Evolutionary conservation across 2,888 invertebrate genomes (phyloP).

Genomic region (Pyrrhia umbra): DNA sequence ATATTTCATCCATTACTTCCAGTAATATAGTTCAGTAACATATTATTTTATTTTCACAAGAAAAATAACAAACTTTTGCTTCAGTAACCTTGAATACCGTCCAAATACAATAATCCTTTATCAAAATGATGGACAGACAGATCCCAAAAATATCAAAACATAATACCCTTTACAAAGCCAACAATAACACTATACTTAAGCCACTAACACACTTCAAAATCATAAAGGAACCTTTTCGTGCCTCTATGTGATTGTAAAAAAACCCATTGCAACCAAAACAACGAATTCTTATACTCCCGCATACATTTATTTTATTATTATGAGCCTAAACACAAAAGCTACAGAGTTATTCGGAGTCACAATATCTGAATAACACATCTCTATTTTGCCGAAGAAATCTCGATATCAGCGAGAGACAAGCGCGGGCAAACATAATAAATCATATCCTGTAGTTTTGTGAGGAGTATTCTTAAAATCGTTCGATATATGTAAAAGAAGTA

Average conservation of each 20-base stretch:
- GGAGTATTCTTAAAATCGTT: conserved; percentile 62
- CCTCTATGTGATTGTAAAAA: conserved; percentile 51
- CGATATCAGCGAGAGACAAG: conserved; percentile 66
- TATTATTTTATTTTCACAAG: conserved; percentile 39
- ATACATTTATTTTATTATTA: conserved; percentile 65
- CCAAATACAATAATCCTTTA: conserved; percentile 30
- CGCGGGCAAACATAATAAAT: conserved; percentile 74
- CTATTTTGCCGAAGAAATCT: conserved; percentile 66
- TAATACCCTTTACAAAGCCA: conserved; percentile 19
- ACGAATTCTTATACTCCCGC: conserved; percentile 50
- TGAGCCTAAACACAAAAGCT: conserved; percentile 62
- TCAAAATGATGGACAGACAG: conserved; percentile 41
- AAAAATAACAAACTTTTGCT: conserved; percentile 8
- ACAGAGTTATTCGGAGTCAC: conserved; percentile 50
- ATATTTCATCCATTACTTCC: neutral
- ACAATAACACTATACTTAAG: conserved; percentile 47
- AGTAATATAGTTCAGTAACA: neutral
- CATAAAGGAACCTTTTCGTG: conserved; percentile 49
- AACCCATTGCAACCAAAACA: conserved; percentile 63
- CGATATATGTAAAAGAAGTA: conserved; percentile 40
- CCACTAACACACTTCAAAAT: conserved; percentile 47
- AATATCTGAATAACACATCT: conserved; percentile 63
- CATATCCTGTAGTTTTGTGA: conserved; percentile 64
- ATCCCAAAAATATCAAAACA: conserved; percentile 21
- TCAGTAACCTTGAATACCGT: conserved; percentile 32